Base-by-base conservation (phyloP, 2,113 vertebrate genomes). In the Coptodon bakossiorum region DNA sequence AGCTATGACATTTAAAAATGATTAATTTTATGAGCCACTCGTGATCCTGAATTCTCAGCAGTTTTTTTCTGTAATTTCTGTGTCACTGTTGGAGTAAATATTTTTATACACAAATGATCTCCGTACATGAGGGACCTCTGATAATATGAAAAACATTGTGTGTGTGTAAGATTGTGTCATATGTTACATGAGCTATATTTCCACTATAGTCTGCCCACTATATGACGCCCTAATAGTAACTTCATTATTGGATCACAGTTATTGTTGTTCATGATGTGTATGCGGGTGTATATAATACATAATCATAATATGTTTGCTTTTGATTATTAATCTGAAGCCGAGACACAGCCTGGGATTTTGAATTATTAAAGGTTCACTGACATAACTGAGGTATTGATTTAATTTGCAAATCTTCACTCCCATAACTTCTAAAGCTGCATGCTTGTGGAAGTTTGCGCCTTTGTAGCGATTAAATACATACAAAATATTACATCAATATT, bases 401-500 rank as follows among this genome's bases (percentile, higher is more conserved):
- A 63, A 36, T 63, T 63, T n/a, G 17, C 9, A 36, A 66, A 36
- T 66, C 61, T 36, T 63, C 7, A 5, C 56, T 59, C 16, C 31
- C 17, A n/a, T n/a, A 36, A 36, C 17, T 36, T 66, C 34, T 36
- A 66, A 36, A 66, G 31, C 17, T 66, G 12, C 61, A 66, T 66
- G 31, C 0, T 66, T n/a, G 17, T 36, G 17, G 61, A 34, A 6
- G 6, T 0, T 66, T n/a, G 17, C 4, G 2, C 0, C 17, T n/a
- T 66, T 12, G 17, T 36, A 66, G 31, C 6, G 1, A 66, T n/a
- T 3, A 66, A 66, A 66, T 1, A 22, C 9, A 66, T 66, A 7
- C 19, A 66, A 66, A 38, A 66, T 12, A 66, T 66, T 36, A 36
- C 17, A 66, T 19, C 17, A 36, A 66, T 36, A 66, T 36, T 36